Conservation (phyloP, 2,797 vertebrate species). For the Cynodonichthys magdalenae region DNA sequence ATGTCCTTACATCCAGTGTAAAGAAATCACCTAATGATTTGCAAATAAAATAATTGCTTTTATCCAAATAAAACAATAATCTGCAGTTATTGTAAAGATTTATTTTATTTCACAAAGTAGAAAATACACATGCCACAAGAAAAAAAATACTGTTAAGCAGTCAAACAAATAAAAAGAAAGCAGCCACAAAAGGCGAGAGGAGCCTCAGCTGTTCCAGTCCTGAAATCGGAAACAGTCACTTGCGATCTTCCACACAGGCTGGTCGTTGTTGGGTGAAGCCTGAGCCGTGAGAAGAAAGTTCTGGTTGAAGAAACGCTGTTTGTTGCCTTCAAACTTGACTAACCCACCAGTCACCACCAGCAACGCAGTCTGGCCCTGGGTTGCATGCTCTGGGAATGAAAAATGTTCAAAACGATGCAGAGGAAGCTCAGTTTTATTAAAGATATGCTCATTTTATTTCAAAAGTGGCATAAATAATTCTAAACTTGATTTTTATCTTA, state of each 20-base stretch:
- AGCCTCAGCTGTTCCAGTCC: conserved; percentile 87
- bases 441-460: not conserved
- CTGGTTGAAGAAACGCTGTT: conserved; percentile 94
- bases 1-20: too few species aligned
- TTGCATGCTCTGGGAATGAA: conserved; percentile 88
- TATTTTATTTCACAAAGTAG: not conserved
- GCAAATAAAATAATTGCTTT: too few species aligned
- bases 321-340: conserved; percentile 96
- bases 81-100: not conserved
- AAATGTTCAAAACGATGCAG: not conserved
- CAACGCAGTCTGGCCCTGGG: conserved; percentile 92
- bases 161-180: not conserved
- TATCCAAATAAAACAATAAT: not conserved
- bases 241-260: conserved; percentile 95
- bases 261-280: conserved; percentile 84
- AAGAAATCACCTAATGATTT: too few species aligned
- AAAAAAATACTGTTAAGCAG: not conserved
- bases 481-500: not conserved
- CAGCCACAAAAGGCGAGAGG: not conserved
- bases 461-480: too few species aligned
- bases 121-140: conserved; percentile 9
- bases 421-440: not conserved
- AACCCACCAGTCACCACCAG: conserved; percentile 91
- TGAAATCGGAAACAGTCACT: conserved; percentile 98
- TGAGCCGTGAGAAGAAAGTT: conserved; percentile 95